Evolutionary conservation across 2,888 invertebrate genomes (phyloP).

Genomic region (Tinea semifulvella): DNA sequence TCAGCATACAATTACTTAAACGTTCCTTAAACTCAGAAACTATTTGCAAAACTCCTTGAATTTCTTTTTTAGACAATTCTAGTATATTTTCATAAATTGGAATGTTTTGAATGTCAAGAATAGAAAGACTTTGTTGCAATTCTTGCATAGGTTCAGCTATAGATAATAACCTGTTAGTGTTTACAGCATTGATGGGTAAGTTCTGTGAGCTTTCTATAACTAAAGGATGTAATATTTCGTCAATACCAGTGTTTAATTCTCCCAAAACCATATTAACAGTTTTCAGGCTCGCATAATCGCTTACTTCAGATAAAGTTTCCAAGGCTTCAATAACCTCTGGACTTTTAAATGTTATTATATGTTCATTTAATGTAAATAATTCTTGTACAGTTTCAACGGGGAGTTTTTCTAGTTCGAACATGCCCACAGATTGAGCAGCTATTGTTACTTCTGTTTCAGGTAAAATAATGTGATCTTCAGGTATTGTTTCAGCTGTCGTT

Average conservation of each 20-base stretch:
- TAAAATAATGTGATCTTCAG: conserved; percentile 20
- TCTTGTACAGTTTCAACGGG: conserved; percentile 39
- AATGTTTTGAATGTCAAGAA: conserved; percentile 45
- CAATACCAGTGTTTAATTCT: conserved; percentile 38
- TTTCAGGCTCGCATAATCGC: conserved; percentile 43
- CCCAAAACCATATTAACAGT: conserved; percentile 35
- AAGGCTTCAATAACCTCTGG: conserved; percentile 43
- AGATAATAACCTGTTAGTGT: conserved; percentile 33
- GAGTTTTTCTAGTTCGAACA: conserved; percentile 26
- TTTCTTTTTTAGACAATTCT: conserved; percentile 40
- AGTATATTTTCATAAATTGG: conserved; percentile 46
- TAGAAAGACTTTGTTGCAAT: conserved; percentile 41
- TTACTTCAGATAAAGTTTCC: conserved; percentile 42
- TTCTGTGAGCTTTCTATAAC: conserved; percentile 39
- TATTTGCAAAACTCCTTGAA: conserved; percentile 38
- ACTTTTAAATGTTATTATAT: conserved; percentile 38
- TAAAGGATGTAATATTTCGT: conserved; percentile 45
- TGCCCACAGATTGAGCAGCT: conserved; percentile 26
- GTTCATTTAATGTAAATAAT: conserved; percentile 40
- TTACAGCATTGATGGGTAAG: conserved; percentile 25
- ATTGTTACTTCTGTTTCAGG: conserved; percentile 34
- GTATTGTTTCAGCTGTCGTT: conserved; percentile 55
- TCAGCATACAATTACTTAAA: conserved; percentile 37
- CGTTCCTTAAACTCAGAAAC: conserved; percentile 41
- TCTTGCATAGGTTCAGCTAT: conserved; percentile 50